phyloP scores from a whole-genome alignment of 1,140 invertebrate species.

The Melanaphis sacchari region DNA sequence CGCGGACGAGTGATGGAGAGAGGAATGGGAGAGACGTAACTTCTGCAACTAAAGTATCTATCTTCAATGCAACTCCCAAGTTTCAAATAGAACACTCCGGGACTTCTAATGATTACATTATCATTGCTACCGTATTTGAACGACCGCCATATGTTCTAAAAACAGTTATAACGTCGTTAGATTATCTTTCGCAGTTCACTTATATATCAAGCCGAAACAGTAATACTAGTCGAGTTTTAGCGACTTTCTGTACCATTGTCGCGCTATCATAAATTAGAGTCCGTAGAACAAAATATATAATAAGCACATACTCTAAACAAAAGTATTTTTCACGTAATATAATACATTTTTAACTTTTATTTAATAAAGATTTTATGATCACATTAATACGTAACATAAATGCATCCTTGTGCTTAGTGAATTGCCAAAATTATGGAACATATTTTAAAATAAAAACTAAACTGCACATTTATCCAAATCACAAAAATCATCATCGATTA shows the following conservation, averaged over 20 bases:
- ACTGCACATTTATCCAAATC: background rate
- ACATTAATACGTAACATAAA: background rate
- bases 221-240: background rate
- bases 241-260: background rate
- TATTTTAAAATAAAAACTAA: background rate
- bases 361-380: background rate
- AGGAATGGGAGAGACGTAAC: background rate
- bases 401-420: background rate
- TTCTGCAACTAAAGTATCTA: slow-evolving; percentile 6
- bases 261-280: background rate
- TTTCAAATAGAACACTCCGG: background rate
- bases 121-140: background rate
- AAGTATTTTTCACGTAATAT: background rate
- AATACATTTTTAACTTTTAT: background rate
- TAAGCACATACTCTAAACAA: too few species aligned
- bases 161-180: slow-evolving; percentile 23
- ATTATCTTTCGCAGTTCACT: background rate
- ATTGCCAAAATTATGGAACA: background rate
- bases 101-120: slow-evolving; percentile 7
- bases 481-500: background rate
- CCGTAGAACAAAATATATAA: background rate
- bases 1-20: background rate
- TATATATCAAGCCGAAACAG: background rate
- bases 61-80: background rate
- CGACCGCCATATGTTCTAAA: background rate